A percentile compares a stretch with the other conserved stretches of the same genome.
Evolutionary conservation across 92 coral and sea anemone genomes (phyloP).

Genomic region (Siderastrea siderea): DNA sequence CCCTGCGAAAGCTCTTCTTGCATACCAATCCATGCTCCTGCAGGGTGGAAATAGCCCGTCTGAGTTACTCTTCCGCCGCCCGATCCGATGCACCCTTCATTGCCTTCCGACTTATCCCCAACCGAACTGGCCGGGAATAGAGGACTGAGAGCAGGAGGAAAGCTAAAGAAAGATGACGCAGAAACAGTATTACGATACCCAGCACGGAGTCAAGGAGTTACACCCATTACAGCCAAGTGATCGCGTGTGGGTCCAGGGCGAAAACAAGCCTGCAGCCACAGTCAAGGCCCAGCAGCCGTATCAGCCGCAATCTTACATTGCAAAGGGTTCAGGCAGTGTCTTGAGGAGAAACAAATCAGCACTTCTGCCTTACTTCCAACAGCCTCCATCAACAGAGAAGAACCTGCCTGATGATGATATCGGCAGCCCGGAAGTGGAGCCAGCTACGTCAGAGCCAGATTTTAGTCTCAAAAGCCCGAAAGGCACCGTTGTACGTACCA

Average conservation of each 20-base stretch:
- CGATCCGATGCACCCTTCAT: constrained; percentile 8
- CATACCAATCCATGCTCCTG: constrained; percentile 25
- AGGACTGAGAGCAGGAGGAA: background rate
- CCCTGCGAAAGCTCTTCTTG: constrained; percentile 27
- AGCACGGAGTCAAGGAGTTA: constrained; percentile 15
- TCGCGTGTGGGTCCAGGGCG: constrained; percentile 1
- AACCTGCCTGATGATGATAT: background rate
- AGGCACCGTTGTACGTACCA: background rate
- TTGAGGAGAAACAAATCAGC: background rate
- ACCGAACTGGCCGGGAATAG: constrained; percentile 26
- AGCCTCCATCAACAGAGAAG: background rate
- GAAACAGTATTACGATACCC: background rate
- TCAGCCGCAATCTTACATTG: constrained; percentile 1
- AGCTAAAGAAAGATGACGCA: background rate
- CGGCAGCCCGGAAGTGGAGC: constrained; percentile 8
- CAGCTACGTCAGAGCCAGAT: background rate
- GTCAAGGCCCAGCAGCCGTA: constrained; percentile 1
- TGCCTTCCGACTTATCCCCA: background rate
- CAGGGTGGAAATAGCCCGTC: constrained; percentile 13
- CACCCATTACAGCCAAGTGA: background rate
- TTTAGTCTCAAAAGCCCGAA: background rate
- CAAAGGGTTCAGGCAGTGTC: background rate
- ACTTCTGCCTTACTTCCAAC: constrained; percentile 14
- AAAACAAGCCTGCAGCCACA: constrained; percentile 4
- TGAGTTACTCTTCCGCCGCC: constrained; percentile 29